Evolutionary conservation across 2,797 vertebrate genomes (phyloP), one percentile per base, ranked within the genome.

Genomic region (Clangula hyemalis): DNA sequence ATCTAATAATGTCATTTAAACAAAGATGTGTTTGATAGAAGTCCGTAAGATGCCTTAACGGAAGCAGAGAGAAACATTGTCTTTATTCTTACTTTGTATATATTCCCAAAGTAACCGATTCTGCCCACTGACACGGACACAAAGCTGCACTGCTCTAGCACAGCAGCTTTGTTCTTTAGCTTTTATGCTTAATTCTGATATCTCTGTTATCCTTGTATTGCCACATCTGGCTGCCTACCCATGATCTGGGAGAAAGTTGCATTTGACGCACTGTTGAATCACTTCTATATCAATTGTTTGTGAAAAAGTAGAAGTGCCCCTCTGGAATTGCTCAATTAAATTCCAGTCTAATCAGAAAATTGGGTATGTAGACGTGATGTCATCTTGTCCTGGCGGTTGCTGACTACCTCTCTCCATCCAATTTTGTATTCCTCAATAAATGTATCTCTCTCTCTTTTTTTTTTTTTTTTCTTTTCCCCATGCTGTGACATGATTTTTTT

Each of bases 1-100:
- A 7, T 54, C 73, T 56, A 90, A 72, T 6, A 62, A 10, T 5
- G 12, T 56, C 0, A 39, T 57, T 84, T 45, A 64, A 41, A 30
- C 61, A 69, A 34, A 80, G 11, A 36, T 28, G 9, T 6, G 5
- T 27, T 89, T 39, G 79, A 34, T 13, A 41, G 18, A 39, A 54
- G 4, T 56, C 13, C 39, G 8, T 47, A 30, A 60, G 20, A 32
- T 73, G 17, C 1, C 0, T 45, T n/a, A 38, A 0, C 24, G n/a
- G 47, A 70, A 70, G 15, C 13, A 89, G 53, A 45, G 45, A 51
- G 51, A 87, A 93, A 38, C 5, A 6, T 8, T 49, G 6, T 76
- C 4, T 74, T 88, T 41, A 10, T 41, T 65, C 32, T 76, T 1
- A 13, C 71, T 86, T 84, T 36, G 9, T 28, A 13, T 13, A 13